phyloP scores from a whole-genome alignment of 2,888 invertebrate genomes.

The Drosophila buzzatii region DNA sequence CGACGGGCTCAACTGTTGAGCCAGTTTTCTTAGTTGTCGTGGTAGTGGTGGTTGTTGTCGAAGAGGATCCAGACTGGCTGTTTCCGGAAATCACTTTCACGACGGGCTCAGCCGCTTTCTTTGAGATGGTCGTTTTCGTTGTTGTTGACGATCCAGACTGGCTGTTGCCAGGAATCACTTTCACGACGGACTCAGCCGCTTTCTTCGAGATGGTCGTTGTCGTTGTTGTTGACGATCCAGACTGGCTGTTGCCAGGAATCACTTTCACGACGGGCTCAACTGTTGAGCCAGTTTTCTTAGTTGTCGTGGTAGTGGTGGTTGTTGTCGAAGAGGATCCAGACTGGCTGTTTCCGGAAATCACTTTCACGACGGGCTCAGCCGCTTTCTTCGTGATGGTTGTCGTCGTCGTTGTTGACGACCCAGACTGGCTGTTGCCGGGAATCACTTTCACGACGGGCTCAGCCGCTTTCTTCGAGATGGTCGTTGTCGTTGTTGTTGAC shows the following conservation, averaged over 20 bases:
- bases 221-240: neutral
- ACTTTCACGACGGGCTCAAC: neutral
- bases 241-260: neutral
- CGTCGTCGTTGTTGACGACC: slow-evolving; percentile 5
- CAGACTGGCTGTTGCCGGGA: neutral
- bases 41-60: neutral
- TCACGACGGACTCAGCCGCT: neutral
- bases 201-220: neutral
- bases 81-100: neutral
- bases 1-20: neutral
- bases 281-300: no score
- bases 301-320: neutral
- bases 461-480: neutral
- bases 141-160: neutral
- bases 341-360: neutral
- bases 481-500: neutral
- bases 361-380: neutral
- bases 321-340: neutral
- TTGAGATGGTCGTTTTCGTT: neutral
- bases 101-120: neutral
- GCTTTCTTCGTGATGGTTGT: slow-evolving; percentile 6
- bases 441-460: neutral
- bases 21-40: no score
- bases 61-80: neutral
- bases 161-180: neutral